Evolutionary conservation across 2,797 vertebrate genomes (phyloP).

Genomic region (Pangasius mekongensis): DNA sequence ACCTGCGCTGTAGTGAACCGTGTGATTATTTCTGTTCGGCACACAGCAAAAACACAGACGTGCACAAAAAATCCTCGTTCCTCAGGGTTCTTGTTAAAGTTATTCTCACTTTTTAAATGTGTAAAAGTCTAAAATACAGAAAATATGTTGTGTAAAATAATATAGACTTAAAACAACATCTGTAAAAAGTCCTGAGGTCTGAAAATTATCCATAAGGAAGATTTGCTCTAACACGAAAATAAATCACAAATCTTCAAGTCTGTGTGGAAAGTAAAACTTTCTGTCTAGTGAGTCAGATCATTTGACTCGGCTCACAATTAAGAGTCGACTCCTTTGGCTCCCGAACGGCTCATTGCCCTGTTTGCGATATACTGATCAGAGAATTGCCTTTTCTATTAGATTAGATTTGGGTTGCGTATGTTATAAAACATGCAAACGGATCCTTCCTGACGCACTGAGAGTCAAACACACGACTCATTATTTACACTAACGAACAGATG

Average conservation of each 20-base stretch:
- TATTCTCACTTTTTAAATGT: neutral
- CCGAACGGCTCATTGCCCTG: neutral
- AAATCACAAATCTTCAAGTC: neutral
- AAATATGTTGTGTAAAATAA: neutral
- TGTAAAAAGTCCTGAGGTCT: neutral
- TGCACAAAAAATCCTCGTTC: neutral
- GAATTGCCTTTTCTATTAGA: neutral
- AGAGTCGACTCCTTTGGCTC: neutral
- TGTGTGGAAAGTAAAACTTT: neutral
- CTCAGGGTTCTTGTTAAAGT: no score
- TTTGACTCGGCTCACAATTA: neutral
- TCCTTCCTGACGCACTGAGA: no score
- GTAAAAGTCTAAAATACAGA: neutral
- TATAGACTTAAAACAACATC: neutral
- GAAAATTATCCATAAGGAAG: neutral
- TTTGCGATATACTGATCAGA: neutral
- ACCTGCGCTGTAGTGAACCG: neutral
- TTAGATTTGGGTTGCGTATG: no score
- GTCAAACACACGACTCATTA: neutral
- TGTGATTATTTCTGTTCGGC: neutral
- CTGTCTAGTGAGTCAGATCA: neutral
- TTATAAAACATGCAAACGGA: neutral
- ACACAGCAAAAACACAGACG: neutral
- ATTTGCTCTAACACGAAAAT: neutral
- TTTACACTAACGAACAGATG: neutral